phyloP scores from a whole-genome alignment of 2,113 vertebrate species.

The Noctilio leporinus region DNA sequence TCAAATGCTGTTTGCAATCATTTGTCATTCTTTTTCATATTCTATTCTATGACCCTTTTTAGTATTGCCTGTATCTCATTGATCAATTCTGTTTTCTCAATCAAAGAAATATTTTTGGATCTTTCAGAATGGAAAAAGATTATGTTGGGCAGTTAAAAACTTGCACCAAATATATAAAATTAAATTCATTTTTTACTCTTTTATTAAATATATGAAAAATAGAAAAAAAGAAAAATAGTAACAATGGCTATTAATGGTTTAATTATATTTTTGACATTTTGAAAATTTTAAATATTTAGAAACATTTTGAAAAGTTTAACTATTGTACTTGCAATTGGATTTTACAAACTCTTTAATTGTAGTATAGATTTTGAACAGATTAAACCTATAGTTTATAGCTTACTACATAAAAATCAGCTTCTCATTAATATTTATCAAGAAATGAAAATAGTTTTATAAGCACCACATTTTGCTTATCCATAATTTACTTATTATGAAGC shows the following conservation, averaged over 20 bases:
- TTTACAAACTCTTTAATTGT: not conserved
- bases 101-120: not conserved
- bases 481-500: constrained; percentile 11
- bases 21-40: not conserved
- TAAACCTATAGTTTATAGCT: not conserved
- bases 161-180: constrained; percentile 3
- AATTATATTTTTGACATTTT: not conserved
- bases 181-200: not conserved
- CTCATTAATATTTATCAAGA: not conserved
- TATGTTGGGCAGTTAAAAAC: not conserved
- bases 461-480: not conserved
- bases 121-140: not conserved
- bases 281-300: constrained; percentile 2
- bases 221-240: not conserved
- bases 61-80: not conserved
- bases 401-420: constrained; percentile 28
- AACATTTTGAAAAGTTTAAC: not conserved
- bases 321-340: not conserved
- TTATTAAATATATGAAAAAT: constrained; percentile 3
- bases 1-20: not conserved
- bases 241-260: not conserved
- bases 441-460: not conserved
- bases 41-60: not conserved
- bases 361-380: not conserved
- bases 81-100: not conserved